These are phyloP conservation scores for Hirtodrosophila duncani DNA, from an alignment of 2,888 invertebrate genomes.

Conservation along the genomic window DNA sequence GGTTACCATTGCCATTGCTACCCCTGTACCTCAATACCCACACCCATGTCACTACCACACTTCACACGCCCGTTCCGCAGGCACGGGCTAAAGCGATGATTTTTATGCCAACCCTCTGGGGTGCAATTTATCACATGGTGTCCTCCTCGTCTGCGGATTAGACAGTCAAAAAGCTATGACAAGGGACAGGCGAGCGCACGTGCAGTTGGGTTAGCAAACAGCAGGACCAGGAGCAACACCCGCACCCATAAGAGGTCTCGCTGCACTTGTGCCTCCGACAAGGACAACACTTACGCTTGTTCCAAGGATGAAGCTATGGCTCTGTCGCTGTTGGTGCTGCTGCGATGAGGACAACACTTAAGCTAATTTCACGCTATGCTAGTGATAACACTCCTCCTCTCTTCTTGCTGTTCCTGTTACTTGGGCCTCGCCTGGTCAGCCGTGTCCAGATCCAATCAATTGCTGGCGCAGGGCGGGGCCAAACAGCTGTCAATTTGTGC, in stretches of 20 bases:
- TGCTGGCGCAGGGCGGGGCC: conserved; percentile 4
- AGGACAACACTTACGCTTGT: conserved; percentile 5
- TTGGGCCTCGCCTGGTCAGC: background rate
- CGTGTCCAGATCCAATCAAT: conserved; percentile 30
- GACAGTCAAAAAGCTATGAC: conserved; percentile 76
- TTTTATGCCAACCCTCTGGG: conserved; percentile 74
- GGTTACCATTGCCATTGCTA: no score
- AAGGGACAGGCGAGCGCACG: conserved; percentile 48
- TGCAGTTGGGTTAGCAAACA: conserved; percentile 19
- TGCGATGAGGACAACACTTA: conserved; percentile 46
- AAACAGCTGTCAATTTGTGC: conserved; percentile 62
- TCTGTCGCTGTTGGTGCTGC: background rate
- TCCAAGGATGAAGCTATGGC: background rate
- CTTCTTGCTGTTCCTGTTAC: conserved; percentile 3
- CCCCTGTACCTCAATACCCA: no score
- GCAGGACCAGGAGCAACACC: no score
- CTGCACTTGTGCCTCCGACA: conserved; percentile 26
- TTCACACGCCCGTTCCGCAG: background rate
- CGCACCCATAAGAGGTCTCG: no score
- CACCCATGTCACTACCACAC: background rate
- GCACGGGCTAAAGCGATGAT: conserved; percentile 52
- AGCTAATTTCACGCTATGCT: conserved; percentile 75
- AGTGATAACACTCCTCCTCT: conserved; percentile 21
- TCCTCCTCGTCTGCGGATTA: conserved; percentile 64
- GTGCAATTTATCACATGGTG: conserved; percentile 77